Evolutionary conservation across 2,113 vertebrate species (phyloP), one percentile per base, ranked within the genome.

Genomic region (Alligator mississippiensis): DNA sequence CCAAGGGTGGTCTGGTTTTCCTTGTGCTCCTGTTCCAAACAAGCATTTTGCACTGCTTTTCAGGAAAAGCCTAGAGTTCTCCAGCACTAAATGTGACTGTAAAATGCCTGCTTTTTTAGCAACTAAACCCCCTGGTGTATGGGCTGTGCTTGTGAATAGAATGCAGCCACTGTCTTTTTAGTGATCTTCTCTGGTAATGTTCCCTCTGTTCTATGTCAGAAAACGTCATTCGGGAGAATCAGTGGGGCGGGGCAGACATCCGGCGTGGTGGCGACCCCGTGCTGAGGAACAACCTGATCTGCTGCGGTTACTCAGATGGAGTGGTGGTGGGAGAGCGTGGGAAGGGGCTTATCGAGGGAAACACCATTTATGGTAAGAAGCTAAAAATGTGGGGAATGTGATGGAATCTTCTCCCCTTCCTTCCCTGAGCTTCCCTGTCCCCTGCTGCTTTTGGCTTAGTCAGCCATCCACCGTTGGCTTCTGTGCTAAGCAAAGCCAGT

Each of bases 221-320:
- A 92, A 99, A 99, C 4, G 96, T 99, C 62, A 99, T 99, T 92
- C 98, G 97, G 34, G 98, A 99, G 96, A 99, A 99, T 95, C 98
- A 99, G 89, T 99, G 99, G 99, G 99, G 99, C 0, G 99, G 99
- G 0, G 98, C 97, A 6, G 99, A 99, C 95, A 99, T 99, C 95
- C 98, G 98, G 22, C 98, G 98, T 12, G 99, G 99, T 13, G 99
- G 98, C 0, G 97, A 99, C 89, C 99, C 99, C 0, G 47, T 99
- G 76, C 97, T 99, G 84, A 98, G 96, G 92, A 99, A 98, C 96
- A 99, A 99, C 97, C 97, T 98, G 93, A 99, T 99, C 96, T 99
- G 98, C 95, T 98, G 98, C 0, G 98, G 99, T 81, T 99, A 98
- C 92, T 99, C 98, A 0, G 99, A 99, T 1, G 98, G 99, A 0